phyloP scores from a whole-genome alignment of 2,113 vertebrate genomes.

The Limnothrissa miodon region DNA sequence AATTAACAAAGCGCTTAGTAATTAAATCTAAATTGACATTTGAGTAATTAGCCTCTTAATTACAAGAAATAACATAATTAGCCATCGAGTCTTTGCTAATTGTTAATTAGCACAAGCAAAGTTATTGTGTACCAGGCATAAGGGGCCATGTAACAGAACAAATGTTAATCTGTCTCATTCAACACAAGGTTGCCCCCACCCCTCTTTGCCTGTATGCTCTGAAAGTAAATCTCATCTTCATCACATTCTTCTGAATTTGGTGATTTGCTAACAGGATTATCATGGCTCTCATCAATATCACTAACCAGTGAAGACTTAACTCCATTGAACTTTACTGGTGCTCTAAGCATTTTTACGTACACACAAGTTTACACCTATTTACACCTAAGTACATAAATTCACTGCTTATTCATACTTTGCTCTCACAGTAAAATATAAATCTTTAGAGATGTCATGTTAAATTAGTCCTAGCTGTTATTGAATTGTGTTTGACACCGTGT shows the following conservation, averaged over 20 bases:
- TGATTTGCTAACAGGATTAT: constrained; percentile 69
- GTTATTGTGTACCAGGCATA: constrained; percentile 76
- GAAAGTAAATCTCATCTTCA: constrained; percentile 21
- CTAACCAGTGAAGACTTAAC: neutral
- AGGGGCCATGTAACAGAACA: constrained; percentile 77
- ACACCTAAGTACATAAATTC: no score
- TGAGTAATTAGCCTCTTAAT: constrained; percentile 83
- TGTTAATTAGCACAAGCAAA: constrained; percentile 84
- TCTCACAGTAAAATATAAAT: neutral
- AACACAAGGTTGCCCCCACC: constrained; percentile 59
- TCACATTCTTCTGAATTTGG: constrained; percentile 47
- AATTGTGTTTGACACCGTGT: neutral
- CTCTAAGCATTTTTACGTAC: no score
- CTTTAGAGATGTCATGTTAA: neutral
- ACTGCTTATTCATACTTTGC: neutral
- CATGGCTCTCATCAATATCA: constrained; percentile 53
- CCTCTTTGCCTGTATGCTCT: constrained; percentile 38
- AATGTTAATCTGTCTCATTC: constrained; percentile 77
- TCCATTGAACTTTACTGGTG: neutral
- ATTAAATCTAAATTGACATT: constrained; percentile 87
- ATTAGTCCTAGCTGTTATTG: neutral
- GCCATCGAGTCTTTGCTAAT: constrained; percentile 80
- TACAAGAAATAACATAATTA: constrained; percentile 85
- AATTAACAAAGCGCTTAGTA: constrained; percentile 84
- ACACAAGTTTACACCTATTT: no score